These are phyloP conservation scores for Drosophila asahinai DNA, from an alignment of 1,140 invertebrate species.

Conservation along the genomic window DNA sequence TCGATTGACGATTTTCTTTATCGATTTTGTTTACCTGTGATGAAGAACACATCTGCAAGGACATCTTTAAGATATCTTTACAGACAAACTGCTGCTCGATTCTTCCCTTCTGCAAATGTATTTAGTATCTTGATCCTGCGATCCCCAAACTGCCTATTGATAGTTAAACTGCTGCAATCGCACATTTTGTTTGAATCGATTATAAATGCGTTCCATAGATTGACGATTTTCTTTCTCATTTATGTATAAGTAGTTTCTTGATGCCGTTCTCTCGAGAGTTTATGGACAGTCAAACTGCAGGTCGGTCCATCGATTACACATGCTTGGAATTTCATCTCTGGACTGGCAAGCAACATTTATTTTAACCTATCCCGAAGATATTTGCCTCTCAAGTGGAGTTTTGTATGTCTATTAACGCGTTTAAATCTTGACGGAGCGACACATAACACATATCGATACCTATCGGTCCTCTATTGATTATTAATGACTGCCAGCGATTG, in stretches of 20 bases:
- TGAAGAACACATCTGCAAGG: no score
- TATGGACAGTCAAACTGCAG: slow-evolving; percentile 11
- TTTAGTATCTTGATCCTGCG: neutral
- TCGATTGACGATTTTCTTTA: neutral
- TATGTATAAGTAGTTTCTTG: neutral
- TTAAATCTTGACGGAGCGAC: neutral
- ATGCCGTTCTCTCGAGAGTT: neutral
- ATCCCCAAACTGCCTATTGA: neutral
- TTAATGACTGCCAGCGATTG: neutral
- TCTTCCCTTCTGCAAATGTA: neutral
- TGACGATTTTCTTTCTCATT: slow-evolving; percentile 1
- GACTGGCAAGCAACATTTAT: neutral
- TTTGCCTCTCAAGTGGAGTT: neutral
- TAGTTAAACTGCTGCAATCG: neutral
- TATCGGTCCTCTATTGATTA: neutral
- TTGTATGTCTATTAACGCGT: slow-evolving; percentile 2
- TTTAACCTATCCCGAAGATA: slow-evolving; percentile 1
- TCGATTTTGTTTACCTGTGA: no score
- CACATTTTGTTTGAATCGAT: neutral
- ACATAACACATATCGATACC: neutral
- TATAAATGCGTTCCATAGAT: slow-evolving; percentile 11
- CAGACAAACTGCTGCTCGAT: neutral
- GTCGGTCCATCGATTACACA: neutral
- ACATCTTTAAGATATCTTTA: slow-evolving; percentile 1
- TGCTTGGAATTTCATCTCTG: neutral